Evolutionary conservation across 2,113 vertebrate species (phyloP).

Genomic region (Spermophilus dauricus): DNA sequence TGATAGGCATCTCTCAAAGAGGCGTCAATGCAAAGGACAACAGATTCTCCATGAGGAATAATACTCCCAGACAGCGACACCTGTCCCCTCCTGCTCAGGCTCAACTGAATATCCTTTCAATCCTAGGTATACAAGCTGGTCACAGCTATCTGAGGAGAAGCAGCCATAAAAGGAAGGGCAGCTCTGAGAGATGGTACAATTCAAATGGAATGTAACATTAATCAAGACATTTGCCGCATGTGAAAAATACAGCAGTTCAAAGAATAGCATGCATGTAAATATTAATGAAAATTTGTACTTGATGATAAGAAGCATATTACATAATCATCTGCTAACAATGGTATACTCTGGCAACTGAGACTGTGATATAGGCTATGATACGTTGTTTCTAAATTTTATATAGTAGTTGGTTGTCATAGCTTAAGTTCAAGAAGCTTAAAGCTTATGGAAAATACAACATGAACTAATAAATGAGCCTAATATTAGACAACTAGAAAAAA

Average conservation of each 20-base stretch:
- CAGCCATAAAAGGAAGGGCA: not conserved
- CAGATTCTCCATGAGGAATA: not conserved
- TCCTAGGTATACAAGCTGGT: not conserved
- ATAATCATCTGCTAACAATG: not conserved
- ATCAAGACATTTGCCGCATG: not conserved
- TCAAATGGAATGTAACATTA: not conserved
- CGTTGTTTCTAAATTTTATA: not conserved
- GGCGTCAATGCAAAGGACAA: not conserved
- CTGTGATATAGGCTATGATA: not conserved
- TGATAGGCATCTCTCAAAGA: not conserved
- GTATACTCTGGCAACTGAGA: not conserved
- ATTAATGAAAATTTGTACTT: not conserved
- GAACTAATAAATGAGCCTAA: not conserved
- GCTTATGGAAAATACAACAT: slow-evolving; percentile 8
- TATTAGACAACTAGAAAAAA: not conserved
- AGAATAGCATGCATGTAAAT: not conserved
- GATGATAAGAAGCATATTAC: not conserved
- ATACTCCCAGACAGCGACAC: not conserved
- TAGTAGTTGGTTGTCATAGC: not conserved
- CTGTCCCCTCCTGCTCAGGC: not conserved
- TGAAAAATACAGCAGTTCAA: not conserved
- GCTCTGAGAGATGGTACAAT: not conserved
- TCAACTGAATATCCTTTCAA: not conserved
- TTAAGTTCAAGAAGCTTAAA: not conserved
- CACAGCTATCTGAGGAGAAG: not conserved